Base-by-base conservation (phyloP, 2,113 vertebrate species). In the Dromas ardeola region DNA sequence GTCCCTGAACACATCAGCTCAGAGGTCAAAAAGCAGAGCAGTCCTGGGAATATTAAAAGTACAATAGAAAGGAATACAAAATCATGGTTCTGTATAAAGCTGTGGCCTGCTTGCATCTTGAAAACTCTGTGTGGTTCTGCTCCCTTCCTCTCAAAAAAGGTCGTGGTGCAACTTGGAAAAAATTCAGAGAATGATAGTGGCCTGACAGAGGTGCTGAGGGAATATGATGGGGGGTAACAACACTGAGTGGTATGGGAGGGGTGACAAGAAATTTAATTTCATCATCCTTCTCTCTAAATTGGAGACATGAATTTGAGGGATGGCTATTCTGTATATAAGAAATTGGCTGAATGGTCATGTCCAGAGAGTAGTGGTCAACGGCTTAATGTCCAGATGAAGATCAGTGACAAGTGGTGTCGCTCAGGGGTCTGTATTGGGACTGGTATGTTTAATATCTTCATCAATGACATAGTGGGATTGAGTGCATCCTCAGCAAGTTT, bases 191-290 rank as follows among this genome's bases (percentile, higher is more conserved):
- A 20, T 12, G 10, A 16, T 22, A n/a, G 49, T 8, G 29, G 19
- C 11, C 52, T 3, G 3, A 27, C 2, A 73, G 19, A 38, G 25
- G 0, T 58, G 8, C 27, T 5, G 6, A 63, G 8, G 19, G 34
- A 49, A 3, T n/a, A 23, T 14, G 15, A 50, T 38, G 14, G 10
- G 62, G 15, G 23, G n/a, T 47, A 53, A 40, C 13, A 74, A 23
- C 27, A 53, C 14, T 34, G 30, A n/a, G 21, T 53, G 12, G 11
- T 62, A 36, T 8, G 14, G 18, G 16, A 67, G 47, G 11, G 13
- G 13, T 63, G 52, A 30, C 26, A 81, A 93, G 77, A 70, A 74
- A 69, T 25, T 32, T 2, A n/a, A 42, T 69, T 63, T 43, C 40
- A 50, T 55, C 23, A 66, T 6, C 32, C 13, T 70, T 53, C 32